These are phyloP conservation scores for Sminthurides bifidus DNA, from an alignment of 1,140 invertebrate species.

Conservation along the genomic window DNA sequence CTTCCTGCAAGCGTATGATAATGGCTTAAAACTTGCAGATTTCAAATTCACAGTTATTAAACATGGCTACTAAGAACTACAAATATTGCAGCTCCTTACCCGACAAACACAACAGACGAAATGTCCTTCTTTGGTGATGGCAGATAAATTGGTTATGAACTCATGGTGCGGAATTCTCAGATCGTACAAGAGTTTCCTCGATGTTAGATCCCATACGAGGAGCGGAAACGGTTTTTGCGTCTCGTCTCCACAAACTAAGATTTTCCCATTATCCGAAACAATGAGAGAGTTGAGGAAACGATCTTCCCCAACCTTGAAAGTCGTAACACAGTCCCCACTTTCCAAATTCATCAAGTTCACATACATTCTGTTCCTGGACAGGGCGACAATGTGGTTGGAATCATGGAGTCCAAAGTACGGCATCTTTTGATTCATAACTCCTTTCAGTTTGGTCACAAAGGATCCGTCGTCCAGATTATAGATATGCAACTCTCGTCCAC, in stretches of 20 bases:
- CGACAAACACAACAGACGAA: constrained; percentile 49
- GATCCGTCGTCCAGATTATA: constrained; percentile 63
- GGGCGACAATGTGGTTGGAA: constrained; percentile 59
- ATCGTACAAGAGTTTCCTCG: constrained; percentile 71
- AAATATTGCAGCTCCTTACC: constrained; percentile 34
- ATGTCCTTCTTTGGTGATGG: constrained; percentile 72
- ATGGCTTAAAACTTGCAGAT: neutral
- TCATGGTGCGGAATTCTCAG: constrained; percentile 76
- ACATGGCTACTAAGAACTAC: neutral
- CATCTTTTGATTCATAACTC: constrained; percentile 87
- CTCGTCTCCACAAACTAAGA: constrained; percentile 79
- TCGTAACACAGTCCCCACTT: constrained; percentile 68
- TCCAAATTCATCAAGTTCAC: constrained; percentile 77
- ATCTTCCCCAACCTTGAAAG: constrained; percentile 76
- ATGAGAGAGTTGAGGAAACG: constrained; percentile 75
- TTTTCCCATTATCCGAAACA: constrained; percentile 71
- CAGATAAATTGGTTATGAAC: constrained; percentile 67
- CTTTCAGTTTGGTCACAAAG: constrained; percentile 52
- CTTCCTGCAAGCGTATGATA: constrained; percentile 51
- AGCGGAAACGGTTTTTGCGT: constrained; percentile 81
- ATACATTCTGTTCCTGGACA: constrained; percentile 78
- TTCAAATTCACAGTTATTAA: neutral
- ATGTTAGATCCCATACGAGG: constrained; percentile 69
- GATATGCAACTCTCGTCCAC: constrained; percentile 61
- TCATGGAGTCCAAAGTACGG: constrained; percentile 74